Conservation (phyloP, 37 sponge, comb jelly and placozoan species). For the Crambe crambe region DNA sequence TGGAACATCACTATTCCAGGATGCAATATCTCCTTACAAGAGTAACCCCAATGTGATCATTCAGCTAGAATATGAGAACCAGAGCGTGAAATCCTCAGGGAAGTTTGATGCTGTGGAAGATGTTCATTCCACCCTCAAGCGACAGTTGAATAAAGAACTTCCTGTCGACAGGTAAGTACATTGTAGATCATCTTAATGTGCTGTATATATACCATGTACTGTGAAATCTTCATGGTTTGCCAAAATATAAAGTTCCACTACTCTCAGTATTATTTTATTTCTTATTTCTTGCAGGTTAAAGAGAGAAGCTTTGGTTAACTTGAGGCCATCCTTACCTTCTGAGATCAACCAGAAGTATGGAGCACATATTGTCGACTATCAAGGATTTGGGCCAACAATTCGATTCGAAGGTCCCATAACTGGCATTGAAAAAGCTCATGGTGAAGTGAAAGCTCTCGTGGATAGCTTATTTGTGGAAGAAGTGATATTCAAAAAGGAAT, state of each 20-base stretch:
- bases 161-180: conserved; percentile 36
- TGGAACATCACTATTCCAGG: conserved; percentile 36
- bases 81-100: conserved; percentile 25
- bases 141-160: conserved; percentile 34
- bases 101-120: conserved; percentile 34
- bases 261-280: background rate
- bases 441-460: background rate
- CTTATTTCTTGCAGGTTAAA: conserved; percentile 5
- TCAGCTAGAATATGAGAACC: background rate
- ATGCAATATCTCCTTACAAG: conserved; percentile 34
- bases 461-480: background rate
- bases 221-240: background rate
- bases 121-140: conserved; percentile 24
- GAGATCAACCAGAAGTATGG: background rate
- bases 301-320: conserved; percentile 13
- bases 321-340: conserved; percentile 19
- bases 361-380: conserved; percentile 20
- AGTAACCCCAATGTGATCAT: conserved; percentile 62
- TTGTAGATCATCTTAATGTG: too few species aligned
- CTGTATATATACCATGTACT: background rate
- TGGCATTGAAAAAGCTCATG: conserved; percentile 7
- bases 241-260: background rate
- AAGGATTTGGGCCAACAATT: background rate
- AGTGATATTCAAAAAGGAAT: background rate
- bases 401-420: conserved; percentile 13